Base-by-base conservation (phyloP, 2,888 invertebrate genomes). In the Neoscelio sp. region DNA sequence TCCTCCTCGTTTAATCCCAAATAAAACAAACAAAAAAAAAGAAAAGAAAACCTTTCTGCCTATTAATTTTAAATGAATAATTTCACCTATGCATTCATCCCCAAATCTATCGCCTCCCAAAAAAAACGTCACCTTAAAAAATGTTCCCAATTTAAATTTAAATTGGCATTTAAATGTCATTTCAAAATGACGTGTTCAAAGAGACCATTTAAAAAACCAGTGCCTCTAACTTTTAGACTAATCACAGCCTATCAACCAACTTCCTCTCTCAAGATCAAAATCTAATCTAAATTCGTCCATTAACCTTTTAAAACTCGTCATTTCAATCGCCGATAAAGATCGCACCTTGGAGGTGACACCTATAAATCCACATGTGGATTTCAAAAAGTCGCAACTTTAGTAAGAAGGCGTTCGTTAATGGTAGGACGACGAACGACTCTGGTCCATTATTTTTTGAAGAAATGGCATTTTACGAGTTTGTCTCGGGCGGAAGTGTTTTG, bases 401-500 rank as follows among this genome's bases (percentile, higher is more conserved):
- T 7, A 4, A 35, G 1, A 35, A 12, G 35, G 10, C 7, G n/a
- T 28, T 28, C 28, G 7, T 28, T 28, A n/a, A n/a, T n/a, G n/a
- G n/a, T 28, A 6, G 3, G 28, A 1, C 28, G 8, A 3, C 6
- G 2, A 13, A 38, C n/a, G n/a, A n/a, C n/a, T n/a, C n/a, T n/a
- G n/a, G n/a, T n/a, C n/a, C n/a, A n/a, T n/a, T n/a, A n/a, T n/a
- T n/a, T n/a, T n/a, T n/a, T n/a, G n/a, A n/a, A n/a, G n/a, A n/a
- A n/a, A n/a, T n/a, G n/a, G n/a, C n/a, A n/a, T n/a, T n/a, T n/a
- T n/a, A n/a, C n/a, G n/a, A n/a, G 38, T 38, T 38, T 7, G 33
- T 5, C 33, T 33, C n/a, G 33, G 33, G 40, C 56, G 65, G 74
- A 74, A 75, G 30, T 17, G 54, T 64, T 65, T 74, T 74, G 65